phyloP scores from a whole-genome alignment of 2,888 invertebrate genomes.

The Oscheius sp. region DNA sequence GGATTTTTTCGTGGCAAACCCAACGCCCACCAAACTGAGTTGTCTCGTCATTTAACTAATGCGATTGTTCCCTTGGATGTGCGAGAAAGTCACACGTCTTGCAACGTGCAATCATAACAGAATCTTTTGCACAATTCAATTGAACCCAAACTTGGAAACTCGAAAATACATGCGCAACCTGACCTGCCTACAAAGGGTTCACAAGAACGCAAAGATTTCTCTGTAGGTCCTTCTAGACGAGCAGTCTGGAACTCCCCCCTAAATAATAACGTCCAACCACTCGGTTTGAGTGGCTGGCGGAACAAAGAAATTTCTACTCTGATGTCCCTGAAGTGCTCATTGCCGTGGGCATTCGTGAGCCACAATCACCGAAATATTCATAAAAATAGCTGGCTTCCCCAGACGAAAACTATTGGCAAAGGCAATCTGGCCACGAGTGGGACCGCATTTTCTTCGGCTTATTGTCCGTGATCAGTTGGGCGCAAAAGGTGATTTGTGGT shows the following conservation, averaged over 20 bases:
- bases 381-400: not conserved
- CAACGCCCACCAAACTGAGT: slow-evolving; percentile 14
- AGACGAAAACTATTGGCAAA: not conserved
- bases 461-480: slow-evolving; percentile 29
- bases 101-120: slow-evolving; percentile 11
- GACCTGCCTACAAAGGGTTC: not conserved
- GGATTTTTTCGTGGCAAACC: not conserved
- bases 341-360: too few relatives aligned
- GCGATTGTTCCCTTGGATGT: slow-evolving; percentile 23
- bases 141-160: not conserved
- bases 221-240: not conserved
- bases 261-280: not conserved
- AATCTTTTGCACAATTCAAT: not conserved
- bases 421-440: not conserved
- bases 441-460: slow-evolving; percentile 9
- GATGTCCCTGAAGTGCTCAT: slow-evolving; percentile 8
- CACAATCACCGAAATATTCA: not conserved
- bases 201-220: not conserved
- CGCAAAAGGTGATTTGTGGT: slow-evolving; percentile 31
- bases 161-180: too few relatives aligned
- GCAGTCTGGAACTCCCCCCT: not conserved
- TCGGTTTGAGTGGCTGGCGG: not conserved
- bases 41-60: slow-evolving; percentile 25
- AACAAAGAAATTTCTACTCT: not conserved
- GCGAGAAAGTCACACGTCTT: slow-evolving; percentile 21